Evolutionary conservation across 2,113 vertebrate genomes (phyloP).

Genomic region (Thinocorus orbignyianus): DNA sequence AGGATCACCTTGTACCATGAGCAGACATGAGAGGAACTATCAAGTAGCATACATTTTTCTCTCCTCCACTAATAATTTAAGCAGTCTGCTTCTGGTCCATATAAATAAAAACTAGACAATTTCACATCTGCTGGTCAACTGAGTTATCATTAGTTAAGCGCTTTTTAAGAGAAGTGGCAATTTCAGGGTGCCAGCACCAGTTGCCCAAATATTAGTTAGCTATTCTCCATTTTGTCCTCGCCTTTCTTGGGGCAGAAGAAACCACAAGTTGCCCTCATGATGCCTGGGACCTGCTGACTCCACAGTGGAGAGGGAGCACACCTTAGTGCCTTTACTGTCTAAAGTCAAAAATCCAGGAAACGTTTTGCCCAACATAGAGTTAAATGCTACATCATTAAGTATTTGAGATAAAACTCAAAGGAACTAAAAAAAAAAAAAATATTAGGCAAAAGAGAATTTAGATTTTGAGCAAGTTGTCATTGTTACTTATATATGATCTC

Average conservation of each 20-base stretch:
- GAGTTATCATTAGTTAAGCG: background rate
- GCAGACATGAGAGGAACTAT: background rate
- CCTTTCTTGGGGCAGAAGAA: background rate
- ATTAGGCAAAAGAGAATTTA: background rate
- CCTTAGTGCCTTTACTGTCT: background rate
- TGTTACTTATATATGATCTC: background rate
- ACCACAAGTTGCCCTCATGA: background rate
- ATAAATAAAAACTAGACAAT: background rate
- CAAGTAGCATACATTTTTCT: background rate
- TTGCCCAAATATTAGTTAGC: background rate
- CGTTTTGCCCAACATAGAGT: background rate
- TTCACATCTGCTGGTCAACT: background rate
- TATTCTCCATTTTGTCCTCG: background rate
- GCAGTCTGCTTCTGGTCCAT: background rate
- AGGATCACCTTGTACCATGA: accelerated
- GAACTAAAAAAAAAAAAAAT: background rate
- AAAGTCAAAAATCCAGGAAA: background rate
- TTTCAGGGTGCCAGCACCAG: background rate
- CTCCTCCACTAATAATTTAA: background rate
- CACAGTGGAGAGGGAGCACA: background rate
- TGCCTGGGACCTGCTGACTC: background rate
- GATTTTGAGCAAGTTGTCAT: background rate
- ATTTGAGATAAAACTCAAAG: background rate
- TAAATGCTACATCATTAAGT: background rate
- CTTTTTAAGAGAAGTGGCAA: background rate